Evolutionary conservation across 2,797 vertebrate species (phyloP).

Genomic region (Schizothorax lantsangensis): DNA sequence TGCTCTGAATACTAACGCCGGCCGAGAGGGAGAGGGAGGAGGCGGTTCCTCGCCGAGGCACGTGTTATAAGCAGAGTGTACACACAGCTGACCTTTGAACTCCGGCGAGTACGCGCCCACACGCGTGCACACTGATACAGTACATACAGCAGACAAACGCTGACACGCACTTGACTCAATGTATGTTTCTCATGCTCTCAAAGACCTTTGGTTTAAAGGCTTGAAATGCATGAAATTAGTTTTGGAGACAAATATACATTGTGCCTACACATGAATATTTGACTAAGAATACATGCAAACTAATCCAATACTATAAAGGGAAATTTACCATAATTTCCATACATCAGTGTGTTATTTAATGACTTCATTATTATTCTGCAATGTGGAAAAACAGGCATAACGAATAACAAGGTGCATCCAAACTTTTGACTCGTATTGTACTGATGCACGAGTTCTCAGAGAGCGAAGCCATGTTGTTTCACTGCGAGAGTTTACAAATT

Average conservation of each 20-base stretch:
- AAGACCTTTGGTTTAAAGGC: conserved; percentile 7
- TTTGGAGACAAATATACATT: conserved; percentile 4
- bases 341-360: neutral
- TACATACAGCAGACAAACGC: conserved; percentile 5
- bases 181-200: conserved; percentile 9
- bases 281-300: neutral
- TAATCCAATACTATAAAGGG: neutral
- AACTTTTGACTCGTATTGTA: neutral
- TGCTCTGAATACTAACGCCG: conserved; percentile 77
- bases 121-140: conserved; percentile 65
- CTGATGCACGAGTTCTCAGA: neutral
- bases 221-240: neutral
- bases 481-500: conserved; percentile 35
- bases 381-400: neutral
- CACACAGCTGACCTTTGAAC: conserved; percentile 76
- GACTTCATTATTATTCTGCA: neutral
- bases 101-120: conserved; percentile 69
- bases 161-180: conserved; percentile 1
- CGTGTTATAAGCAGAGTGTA: conserved; percentile 71
- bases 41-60: conserved; percentile 63
- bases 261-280: conserved; percentile 1
- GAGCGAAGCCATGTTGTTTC: neutral
- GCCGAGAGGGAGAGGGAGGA: conserved; percentile 55
- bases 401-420: neutral
- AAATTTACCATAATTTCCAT: neutral